A percentile compares a stretch with the other conserved stretches of the same genome.
phyloP scores from a whole-genome alignment of 2,113 vertebrate species.

The Thamnophis sirtalis region DNA sequence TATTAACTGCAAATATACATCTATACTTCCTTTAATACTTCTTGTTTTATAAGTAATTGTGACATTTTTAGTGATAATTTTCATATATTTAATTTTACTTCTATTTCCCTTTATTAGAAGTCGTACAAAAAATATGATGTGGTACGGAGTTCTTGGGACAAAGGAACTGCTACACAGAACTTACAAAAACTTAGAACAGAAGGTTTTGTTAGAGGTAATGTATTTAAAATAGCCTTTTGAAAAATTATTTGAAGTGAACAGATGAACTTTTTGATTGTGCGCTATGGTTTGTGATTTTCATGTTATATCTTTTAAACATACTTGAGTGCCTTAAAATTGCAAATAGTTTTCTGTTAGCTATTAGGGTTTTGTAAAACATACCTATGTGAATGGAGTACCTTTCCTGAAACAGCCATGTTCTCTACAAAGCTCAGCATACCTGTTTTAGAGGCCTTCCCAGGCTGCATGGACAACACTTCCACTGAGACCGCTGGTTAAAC shows the following conservation, averaged over 20 bases:
- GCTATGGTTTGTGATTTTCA: background rate
- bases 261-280: background rate
- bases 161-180: slow-evolving; percentile 91
- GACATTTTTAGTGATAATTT: background rate
- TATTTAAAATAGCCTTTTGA: background rate
- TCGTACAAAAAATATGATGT: slow-evolving; percentile 98
- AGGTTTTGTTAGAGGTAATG: slow-evolving; percentile 87
- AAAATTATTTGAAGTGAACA: background rate
- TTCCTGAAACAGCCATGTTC: background rate
- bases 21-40: background rate
- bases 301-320: background rate
- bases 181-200: slow-evolving; percentile 91
- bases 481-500: background rate
- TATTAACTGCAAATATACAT: background rate
- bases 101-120: slow-evolving; percentile 69
- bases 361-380: background rate
- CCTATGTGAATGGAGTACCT: background rate
- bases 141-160: slow-evolving; percentile 91
- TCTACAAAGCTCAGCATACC: background rate
- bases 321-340: background rate
- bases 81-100: background rate
- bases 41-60: background rate
- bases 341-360: background rate
- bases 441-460: background rate
- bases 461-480: background rate